Percentiles rank a stretch among this genome's conserved stretches.
Conservation (phyloP, 1,140 invertebrate species). For the Drosophila ercepeae region DNA sequence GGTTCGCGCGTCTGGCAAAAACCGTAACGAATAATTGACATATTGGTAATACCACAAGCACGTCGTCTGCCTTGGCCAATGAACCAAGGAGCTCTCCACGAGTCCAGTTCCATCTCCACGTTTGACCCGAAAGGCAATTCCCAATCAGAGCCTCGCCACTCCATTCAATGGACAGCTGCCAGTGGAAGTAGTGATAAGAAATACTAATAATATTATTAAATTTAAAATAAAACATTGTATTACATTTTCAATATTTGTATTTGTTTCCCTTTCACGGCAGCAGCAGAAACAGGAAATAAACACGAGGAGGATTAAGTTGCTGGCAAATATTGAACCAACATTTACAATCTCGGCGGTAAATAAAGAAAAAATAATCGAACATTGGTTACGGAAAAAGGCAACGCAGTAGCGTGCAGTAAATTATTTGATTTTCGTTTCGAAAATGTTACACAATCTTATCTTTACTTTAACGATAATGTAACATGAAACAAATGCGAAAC, state of each 20-base stretch:
- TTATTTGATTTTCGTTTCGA: constrained; percentile 19
- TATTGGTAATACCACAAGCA: constrained; percentile 43
- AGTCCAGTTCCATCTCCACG: constrained; percentile 14
- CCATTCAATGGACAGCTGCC: constrained; percentile 17
- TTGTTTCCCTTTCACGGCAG: not conserved
- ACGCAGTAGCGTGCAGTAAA: constrained; percentile 26
- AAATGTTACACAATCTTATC: constrained; percentile 45
- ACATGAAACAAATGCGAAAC: not conserved
- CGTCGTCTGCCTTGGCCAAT: constrained; percentile 41
- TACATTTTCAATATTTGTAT: constrained; percentile 5
- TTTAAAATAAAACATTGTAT: constrained; percentile 26
- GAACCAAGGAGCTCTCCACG: constrained; percentile 18
- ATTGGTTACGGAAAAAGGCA: not conserved
- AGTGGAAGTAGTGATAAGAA: constrained; percentile 18
- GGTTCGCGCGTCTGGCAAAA: constrained; percentile 40
- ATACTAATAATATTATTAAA: constrained; percentile 5
- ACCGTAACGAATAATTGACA: constrained; percentile 69
- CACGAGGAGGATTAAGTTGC: constrained; percentile 42
- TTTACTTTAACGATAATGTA: constrained; percentile 8
- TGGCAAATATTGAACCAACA: constrained; percentile 34
- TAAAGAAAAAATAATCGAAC: constrained; percentile 20
- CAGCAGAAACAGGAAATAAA: constrained; percentile 34
- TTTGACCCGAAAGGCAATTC: constrained; percentile 8
- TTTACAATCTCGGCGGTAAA: constrained; percentile 16
- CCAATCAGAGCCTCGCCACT: not conserved